Conservation (phyloP, 2,113 vertebrate genomes). For the Malurus elegans region DNA sequence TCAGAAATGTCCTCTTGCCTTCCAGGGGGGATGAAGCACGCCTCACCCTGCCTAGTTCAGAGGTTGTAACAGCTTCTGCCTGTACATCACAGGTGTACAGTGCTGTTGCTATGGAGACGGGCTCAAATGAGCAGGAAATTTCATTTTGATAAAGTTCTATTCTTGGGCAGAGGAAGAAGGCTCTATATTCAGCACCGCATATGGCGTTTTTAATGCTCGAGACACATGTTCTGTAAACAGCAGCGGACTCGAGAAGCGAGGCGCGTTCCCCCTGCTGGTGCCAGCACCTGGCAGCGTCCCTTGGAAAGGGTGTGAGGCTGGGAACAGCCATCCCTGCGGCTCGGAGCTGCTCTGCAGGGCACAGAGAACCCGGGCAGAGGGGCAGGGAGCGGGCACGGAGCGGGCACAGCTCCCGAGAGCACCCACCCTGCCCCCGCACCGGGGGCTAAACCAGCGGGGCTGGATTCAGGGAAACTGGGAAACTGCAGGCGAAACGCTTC, state of each 20-base stretch:
- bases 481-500: background rate
- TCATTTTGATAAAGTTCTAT: slow-evolving; percentile 54
- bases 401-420: rapidly evolving
- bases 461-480: rapidly evolving
- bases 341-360: rapidly evolving
- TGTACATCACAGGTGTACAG: slow-evolving; percentile 16
- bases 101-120: slow-evolving; percentile 36
- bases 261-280: background rate
- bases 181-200: slow-evolving; percentile 11
- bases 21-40: background rate
- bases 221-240: background rate
- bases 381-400: background rate
- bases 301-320: background rate
- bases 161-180: slow-evolving; percentile 13
- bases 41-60: slow-evolving; percentile 5
- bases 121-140: slow-evolving; percentile 38
- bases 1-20: background rate
- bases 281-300: background rate
- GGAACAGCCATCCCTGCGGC: background rate
- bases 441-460: too few species aligned
- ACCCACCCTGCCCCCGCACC: rapidly evolving
- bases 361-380: rapidly evolving
- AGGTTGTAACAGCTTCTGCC: background rate
- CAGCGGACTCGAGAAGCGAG: background rate
- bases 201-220: background rate